phyloP scores from a whole-genome alignment of 2,113 vertebrate species.

The Turnix velox region DNA sequence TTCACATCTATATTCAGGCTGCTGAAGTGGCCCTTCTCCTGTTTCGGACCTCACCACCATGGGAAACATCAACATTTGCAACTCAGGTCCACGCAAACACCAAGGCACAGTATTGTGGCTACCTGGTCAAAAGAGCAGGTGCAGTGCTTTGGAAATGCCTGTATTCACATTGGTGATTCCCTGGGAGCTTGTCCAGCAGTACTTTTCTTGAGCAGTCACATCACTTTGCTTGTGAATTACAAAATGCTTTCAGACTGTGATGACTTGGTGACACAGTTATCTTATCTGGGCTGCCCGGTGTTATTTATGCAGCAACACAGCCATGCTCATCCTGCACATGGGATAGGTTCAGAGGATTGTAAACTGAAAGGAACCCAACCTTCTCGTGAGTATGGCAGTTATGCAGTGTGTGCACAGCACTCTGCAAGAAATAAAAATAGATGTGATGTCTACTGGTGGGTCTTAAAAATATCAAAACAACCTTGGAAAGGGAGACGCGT shows the following conservation, averaged over 20 bases:
- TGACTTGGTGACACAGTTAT: neutral
- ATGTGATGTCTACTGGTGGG: neutral
- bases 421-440: neutral
- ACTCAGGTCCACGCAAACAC: neutral
- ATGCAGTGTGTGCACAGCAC: neutral
- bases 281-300: neutral
- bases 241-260: neutral
- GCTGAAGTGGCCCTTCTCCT: neutral
- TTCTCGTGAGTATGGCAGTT: neutral
- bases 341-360: neutral
- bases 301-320: neutral
- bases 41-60: neutral
- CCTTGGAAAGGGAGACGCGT: neutral
- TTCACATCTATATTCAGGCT: neutral
- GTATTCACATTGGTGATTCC: neutral
- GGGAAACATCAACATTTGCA: neutral
- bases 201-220: neutral
- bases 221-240: fast-evolving
- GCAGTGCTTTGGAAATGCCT: fast-evolving
- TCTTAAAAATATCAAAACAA: neutral
- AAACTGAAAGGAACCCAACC: neutral
- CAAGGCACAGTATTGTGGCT: neutral
- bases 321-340: neutral
- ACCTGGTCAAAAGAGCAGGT: fast-evolving
- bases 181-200: neutral